A percentile compares a stretch with the other conserved stretches of the same genome.
phyloP scores from a whole-genome alignment of 2,888 invertebrate genomes.

The Andrena marginata region DNA sequence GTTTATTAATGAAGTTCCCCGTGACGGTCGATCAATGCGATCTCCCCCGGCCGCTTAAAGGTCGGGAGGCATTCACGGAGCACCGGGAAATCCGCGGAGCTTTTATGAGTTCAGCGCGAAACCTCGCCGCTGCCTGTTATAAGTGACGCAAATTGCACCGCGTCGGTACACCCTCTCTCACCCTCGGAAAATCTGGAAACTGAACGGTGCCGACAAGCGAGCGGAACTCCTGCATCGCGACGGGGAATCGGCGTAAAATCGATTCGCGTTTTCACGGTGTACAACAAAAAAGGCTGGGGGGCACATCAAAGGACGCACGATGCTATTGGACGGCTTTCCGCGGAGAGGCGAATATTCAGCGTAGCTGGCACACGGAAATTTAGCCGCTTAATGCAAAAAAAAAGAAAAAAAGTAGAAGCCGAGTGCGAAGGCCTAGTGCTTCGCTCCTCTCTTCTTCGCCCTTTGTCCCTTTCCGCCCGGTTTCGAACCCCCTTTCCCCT shows the following conservation, averaged over 20 bases:
- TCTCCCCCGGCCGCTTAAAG: conserved; percentile 2
- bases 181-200: conserved; percentile 33
- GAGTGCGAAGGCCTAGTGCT: conserved; percentile 27
- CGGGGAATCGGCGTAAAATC: conserved; percentile 53
- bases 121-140: conserved; percentile 6
- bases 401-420: conserved; percentile 17
- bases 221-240: conserved; percentile 15
- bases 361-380: conserved; percentile 62
- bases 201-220: neutral
- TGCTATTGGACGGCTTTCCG: conserved; percentile 64
- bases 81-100: neutral
- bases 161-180: neutral
- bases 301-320: conserved; percentile 66
- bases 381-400: conserved; percentile 65
- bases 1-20: conserved; percentile 26
- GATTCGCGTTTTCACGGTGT: conserved; percentile 59
- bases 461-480: conserved; percentile 5
- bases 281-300: conserved; percentile 41
- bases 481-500: neutral
- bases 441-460: conserved; percentile 41
- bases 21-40: conserved; percentile 1
- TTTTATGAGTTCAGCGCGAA: conserved; percentile 20
- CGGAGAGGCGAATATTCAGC: conserved; percentile 54
- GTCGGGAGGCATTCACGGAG: conserved; percentile 12
- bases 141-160: conserved; percentile 40